Base-by-base conservation (phyloP, 2,888 invertebrate species). In the Aproaerema taeniolella region DNA sequence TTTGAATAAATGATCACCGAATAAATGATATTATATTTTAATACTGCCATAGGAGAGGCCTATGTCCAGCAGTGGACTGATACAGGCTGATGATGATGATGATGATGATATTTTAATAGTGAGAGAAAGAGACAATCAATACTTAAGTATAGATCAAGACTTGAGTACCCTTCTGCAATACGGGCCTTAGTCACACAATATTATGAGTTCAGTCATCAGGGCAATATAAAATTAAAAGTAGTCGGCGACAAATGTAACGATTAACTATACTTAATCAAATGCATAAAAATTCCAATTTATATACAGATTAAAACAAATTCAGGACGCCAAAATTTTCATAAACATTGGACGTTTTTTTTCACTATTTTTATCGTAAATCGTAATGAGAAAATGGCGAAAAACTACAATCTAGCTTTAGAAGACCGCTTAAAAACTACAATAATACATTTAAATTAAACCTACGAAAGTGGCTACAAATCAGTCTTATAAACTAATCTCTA, bases 241-340 rank as follows among this genome's bases (percentile, higher is more conserved):
- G n/a, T n/a, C n/a, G n/a, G n/a, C n/a, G n/a, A n/a, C n/a, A n/a
- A n/a, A n/a, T n/a, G n/a, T n/a, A n/a, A 20, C 20, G 8, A 20
- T 6, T 8, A 20, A 20, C 5, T 20, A 20, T 20, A 6, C 5
- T 20, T 20, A 20, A 20, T 6, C 5, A 20, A 8, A 20, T 20
- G 8, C 8, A 20, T 6, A 6, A 20, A 6, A 20, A 20, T 20
- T n/a, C n/a, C n/a, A 20, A 20, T 20, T 20, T 20, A 6, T 4
- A 6, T 8, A 20, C 4, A 20, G 20, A 20, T 20, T 4, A 20
- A 20, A 20, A 8, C 8, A 6, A 20, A 20, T 20, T 20, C 20
- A 62, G 82, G 80, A 81, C 82, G 82, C 65, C 47, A 55, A 53
- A 58, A 65, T 76, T 67, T 60, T 66, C 61, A 57, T 31, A 54